Base-by-base conservation (phyloP, 2,113 vertebrate genomes). In the Engraulis encrasicolus region DNA sequence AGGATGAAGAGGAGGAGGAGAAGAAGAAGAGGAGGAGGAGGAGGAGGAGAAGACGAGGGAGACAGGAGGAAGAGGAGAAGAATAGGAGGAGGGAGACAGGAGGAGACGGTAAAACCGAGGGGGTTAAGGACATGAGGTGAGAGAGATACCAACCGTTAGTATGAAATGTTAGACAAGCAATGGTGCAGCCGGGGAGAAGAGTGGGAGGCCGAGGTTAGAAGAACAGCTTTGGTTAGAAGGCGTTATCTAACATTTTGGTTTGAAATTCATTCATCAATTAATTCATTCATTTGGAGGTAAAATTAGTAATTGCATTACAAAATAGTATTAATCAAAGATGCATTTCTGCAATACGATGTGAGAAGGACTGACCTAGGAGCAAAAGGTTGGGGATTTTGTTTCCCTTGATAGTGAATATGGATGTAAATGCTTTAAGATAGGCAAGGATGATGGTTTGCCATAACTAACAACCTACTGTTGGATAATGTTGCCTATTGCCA, bases 121-220 rank as follows among this genome's bases (percentile, higher is more conserved):
- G 84, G 84, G 78, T 90, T 85, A 88, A 90, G n/a, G 87, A 90
- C 79, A 91, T 91, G 88, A 88, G 81, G 85, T 89, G 83, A 91
- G 85, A 84, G 91, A 90, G 89, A 92, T 36, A n/a, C n/a, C n/a
- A 93, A 78, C 90, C 86, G 92, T 96, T 96, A 96, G 92, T 91
- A 86, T 86, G 91, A 91, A 86, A 82, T 85, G 86, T 66, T 31
- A 66, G n/a, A n/a, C 71, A 84, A 81, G 91, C n/a, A 83, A 37
- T 82, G 79, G 12, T 40, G 78, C 66, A 74, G 66, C 66, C 66
- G 66, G 66, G 31, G 34, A 74, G 66, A 74, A 74, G 66, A 74
- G 66, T 74, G 66, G 58, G 23, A 36, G 61, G 31, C 23, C 66
- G 34, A 74, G 66, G 66, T 17, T 74, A 31, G 66, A n/a, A n/a